A percentile compares a stretch with the other conserved stretches of the same genome.
These are phyloP conservation scores for Poecilia picta DNA, from an alignment of 2,797 vertebrate genomes.

Conservation along the genomic window DNA sequence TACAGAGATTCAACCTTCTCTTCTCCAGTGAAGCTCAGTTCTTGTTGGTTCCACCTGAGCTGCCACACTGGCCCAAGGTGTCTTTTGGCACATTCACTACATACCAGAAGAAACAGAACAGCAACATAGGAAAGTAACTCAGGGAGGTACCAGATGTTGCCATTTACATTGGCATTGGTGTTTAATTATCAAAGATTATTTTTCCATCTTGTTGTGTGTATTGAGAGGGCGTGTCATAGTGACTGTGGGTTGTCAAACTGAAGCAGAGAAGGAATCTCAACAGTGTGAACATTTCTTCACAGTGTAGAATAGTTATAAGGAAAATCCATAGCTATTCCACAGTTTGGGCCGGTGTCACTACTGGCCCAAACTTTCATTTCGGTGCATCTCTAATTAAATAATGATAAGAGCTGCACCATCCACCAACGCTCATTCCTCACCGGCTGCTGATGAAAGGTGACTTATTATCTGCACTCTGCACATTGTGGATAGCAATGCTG, in stretches of 20 bases:
- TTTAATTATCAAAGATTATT: not conserved
- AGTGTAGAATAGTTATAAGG: not conserved
- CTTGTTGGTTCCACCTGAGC: slow-evolving; percentile 86
- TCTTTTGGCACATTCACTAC: slow-evolving; percentile 82
- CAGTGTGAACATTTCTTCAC: not conserved
- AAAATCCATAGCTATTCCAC: too few species aligned
- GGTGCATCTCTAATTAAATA: not conserved
- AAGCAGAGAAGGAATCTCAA: not conserved
- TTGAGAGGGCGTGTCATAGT: not conserved
- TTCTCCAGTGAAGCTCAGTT: slow-evolving; percentile 71
- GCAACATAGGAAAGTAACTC: not conserved
- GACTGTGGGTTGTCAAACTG: not conserved
- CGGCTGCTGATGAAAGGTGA: slow-evolving; percentile 78
- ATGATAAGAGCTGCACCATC: not conserved
- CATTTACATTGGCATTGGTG: not conserved
- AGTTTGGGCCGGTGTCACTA: not conserved
- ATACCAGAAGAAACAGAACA: not conserved
- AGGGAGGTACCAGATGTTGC: too few species aligned
- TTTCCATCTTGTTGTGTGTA: not conserved
- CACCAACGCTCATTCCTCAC: slow-evolving; percentile 46
- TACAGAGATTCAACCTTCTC: slow-evolving; percentile 84
- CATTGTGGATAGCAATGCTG: slow-evolving; percentile 79
- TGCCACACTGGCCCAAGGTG: slow-evolving; percentile 89
- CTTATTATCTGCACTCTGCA: slow-evolving; percentile 55
- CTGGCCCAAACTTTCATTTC: not conserved